phyloP scores from a whole-genome alignment of 2,888 invertebrate species.

The Pristionchus entomophagus region DNA sequence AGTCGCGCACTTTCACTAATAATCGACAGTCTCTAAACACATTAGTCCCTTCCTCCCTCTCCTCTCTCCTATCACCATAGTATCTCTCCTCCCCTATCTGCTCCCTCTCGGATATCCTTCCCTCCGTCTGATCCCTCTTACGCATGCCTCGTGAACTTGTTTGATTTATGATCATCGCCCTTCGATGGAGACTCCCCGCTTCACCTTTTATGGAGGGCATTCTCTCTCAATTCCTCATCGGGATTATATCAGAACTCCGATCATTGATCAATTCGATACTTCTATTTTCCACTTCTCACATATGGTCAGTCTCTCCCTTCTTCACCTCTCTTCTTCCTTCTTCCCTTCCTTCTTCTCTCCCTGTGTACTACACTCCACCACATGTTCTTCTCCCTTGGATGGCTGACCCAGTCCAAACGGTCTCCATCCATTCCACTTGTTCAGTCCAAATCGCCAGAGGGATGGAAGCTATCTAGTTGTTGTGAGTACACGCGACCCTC shows the following conservation, averaged over 20 bases:
- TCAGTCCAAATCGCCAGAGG: not conserved
- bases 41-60: not conserved
- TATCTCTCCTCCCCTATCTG: not conserved
- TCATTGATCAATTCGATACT: not conserved
- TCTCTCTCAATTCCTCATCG: not conserved
- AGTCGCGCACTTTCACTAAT: constrained; percentile 38
- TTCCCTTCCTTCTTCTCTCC: not conserved
- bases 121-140: not conserved
- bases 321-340: constrained; percentile 1
- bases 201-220: not conserved
- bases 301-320: constrained; percentile 20
- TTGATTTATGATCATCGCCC: constrained; percentile 38
- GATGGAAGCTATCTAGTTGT: not conserved
- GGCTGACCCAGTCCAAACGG: not conserved
- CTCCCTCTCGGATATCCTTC: not conserved
- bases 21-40: constrained; percentile 28
- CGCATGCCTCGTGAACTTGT: constrained; percentile 26
- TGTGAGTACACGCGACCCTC: not conserved
- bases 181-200: not conserved
- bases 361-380: constrained; percentile 21
- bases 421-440: not conserved
- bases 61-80: not conserved
- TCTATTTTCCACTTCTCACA: not conserved
- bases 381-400: not conserved
- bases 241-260: too few relatives aligned